Evolutionary conservation across 2,113 vertebrate genomes (phyloP), one percentile per base, ranked within the genome.

Genomic region (Scomber scombrus): DNA sequence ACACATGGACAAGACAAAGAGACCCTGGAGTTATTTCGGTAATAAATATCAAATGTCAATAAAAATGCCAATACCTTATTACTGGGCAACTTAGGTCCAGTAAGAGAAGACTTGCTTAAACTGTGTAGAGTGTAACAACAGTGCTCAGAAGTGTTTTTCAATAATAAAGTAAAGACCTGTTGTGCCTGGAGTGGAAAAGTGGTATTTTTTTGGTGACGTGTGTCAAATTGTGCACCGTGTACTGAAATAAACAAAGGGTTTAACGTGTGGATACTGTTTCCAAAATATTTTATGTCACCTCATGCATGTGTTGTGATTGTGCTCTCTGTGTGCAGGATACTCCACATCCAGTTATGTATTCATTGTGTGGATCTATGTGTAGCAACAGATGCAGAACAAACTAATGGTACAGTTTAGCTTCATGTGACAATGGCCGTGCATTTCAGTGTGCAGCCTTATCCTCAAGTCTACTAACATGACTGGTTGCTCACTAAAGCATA

Each of bases 11-110:
- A 55, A 77, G 64, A 90, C 56, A 64, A 62, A 70, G 73, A 93
- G 91, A 90, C 89, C 91, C 89, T 88, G 89, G 91, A 93, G 89
- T 82, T 77, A 74, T 80, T 73, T 76, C 21, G 8, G 45, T 18
- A 10, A 81, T 46, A 11, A 45, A 60, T 63, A 52, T 31, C 6
- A 68, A 57, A 57, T 65, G 69, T 61, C n/a, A 13, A 40, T 69
- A 65, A 12, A 50, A 71, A 68, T 78, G n/a, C 15, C 6, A 70
- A 23, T 14, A 31, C 2, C 13, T 61, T 46, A 14, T 31, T 11
- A 46, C 6, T 58, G 11, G 50, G 19, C 15, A 21, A n/a, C 52
- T 31, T 11, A 62, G 11, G 31, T 51, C 43, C 40, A 43, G 40
- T 57, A 66, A 13, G 4, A 78, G 14, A 29, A 21, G 40, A 70